A percentile compares a stretch with the other conserved stretches of the same genome.
These are phyloP conservation scores for Microplitis deprimator DNA, from an alignment of 2,888 invertebrate genomes.

Conservation along the genomic window DNA sequence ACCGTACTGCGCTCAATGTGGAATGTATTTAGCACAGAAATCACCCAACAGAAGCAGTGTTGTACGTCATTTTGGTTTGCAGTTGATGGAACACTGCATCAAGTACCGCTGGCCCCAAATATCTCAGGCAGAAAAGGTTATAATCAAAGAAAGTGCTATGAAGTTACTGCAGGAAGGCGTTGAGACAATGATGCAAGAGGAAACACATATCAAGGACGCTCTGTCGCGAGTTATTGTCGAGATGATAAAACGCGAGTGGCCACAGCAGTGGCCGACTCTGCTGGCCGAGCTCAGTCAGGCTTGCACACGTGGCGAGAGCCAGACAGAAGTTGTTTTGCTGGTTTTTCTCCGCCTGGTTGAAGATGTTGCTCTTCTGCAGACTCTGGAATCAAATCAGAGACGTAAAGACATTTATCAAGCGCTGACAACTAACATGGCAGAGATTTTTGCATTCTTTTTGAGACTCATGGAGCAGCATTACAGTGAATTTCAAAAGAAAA, in stretches of 20 bases:
- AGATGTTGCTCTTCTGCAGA: constrained; percentile 93
- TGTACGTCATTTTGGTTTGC: constrained; percentile 91
- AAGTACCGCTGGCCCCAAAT: constrained; percentile 95
- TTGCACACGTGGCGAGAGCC: constrained; percentile 86
- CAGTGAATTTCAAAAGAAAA: constrained; percentile 80
- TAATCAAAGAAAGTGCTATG: constrained; percentile 94
- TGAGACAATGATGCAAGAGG: constrained; percentile 77
- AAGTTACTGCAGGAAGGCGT: constrained; percentile 85
- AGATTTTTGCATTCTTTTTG: constrained; percentile 89
- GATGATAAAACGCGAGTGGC: constrained; percentile 98
- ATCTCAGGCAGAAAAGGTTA: constrained; percentile 87
- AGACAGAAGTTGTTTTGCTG: constrained; percentile 91
- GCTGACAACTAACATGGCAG: constrained; percentile 88
- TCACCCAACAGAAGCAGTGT: constrained; percentile 80
- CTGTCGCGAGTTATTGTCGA: constrained; percentile 93
- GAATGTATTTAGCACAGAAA: constrained; percentile 83
- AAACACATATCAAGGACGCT: constrained; percentile 86
- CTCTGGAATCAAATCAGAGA: constrained; percentile 88
- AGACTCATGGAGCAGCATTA: constrained; percentile 86
- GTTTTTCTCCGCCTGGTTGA: constrained; percentile 92
- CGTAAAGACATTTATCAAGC: constrained; percentile 93
- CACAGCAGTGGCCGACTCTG: constrained; percentile 94
- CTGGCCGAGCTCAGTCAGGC: constrained; percentile 87
- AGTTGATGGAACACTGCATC: constrained; percentile 92
- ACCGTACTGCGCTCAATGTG: constrained; percentile 90